Evolutionary conservation across 2,888 invertebrate species (phyloP).

Genomic region (Gastracanthus pulcherrimus): DNA sequence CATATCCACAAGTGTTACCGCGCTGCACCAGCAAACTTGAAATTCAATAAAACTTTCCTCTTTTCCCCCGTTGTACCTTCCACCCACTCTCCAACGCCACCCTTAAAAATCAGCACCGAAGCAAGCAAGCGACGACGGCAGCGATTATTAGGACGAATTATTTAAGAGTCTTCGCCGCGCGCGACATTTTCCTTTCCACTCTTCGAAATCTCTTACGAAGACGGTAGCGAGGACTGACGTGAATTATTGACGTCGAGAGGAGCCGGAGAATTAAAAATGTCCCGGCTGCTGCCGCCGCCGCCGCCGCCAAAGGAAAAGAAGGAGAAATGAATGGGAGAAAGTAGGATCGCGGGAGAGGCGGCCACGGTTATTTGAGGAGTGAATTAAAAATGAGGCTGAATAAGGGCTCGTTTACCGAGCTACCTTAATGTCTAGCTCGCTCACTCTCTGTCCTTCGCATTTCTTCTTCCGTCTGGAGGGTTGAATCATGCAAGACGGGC

Average conservation of each 20-base stretch:
- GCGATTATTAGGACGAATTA: slow-evolving; percentile 74
- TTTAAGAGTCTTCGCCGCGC: slow-evolving; percentile 68
- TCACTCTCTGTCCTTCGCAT: neutral
- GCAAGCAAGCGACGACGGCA: too few species aligned
- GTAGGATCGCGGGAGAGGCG: slow-evolving; percentile 50
- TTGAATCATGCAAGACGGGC: slow-evolving; percentile 43
- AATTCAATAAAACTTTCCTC: slow-evolving; percentile 28
- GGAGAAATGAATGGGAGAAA: slow-evolving; percentile 41
- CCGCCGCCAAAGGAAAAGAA: slow-evolving; percentile 57
- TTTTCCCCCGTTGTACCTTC: too few species aligned
- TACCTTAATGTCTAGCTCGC: slow-evolving; percentile 44
- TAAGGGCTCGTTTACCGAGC: slow-evolving; percentile 63
- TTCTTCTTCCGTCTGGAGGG: neutral
- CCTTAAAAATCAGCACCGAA: slow-evolving; percentile 37
- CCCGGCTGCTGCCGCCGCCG: slow-evolving; percentile 57
- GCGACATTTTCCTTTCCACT: slow-evolving; percentile 57
- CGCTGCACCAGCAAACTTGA: slow-evolving; percentile 5
- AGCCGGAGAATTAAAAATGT: slow-evolving; percentile 72
- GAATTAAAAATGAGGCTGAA: slow-evolving; percentile 75
- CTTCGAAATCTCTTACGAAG: slow-evolving; percentile 47
- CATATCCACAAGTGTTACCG: slow-evolving; percentile 7
- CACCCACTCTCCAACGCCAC: too few species aligned
- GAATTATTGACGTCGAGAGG: slow-evolving; percentile 72
- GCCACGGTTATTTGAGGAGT: slow-evolving; percentile 72
- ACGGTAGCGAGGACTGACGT: slow-evolving; percentile 61